Evolutionary conservation across 2,113 vertebrate genomes (phyloP).

Genomic region (Micromys minutus): DNA sequence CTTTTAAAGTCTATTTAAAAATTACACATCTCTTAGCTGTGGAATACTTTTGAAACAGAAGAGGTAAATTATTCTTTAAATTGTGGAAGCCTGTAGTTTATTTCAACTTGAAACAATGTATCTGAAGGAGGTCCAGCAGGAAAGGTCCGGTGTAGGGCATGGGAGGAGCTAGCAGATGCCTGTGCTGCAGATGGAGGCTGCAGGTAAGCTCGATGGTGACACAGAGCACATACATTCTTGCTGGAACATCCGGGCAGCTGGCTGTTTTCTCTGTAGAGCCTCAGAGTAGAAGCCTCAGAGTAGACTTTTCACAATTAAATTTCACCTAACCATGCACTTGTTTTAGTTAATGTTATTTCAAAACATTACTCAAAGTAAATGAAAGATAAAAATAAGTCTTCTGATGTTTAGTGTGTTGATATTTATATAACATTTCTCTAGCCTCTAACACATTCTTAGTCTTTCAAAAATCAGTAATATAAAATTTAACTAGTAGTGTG

Average conservation of each 20-base stretch:
- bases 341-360: slow-evolving; percentile 44
- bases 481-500: slow-evolving; percentile 44
- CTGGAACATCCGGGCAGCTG: not conserved
- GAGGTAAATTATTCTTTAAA: slow-evolving; percentile 3
- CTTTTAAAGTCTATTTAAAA: slow-evolving; percentile 29
- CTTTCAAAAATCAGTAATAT: slow-evolving; percentile 30
- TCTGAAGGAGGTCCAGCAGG: not conserved
- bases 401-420: not conserved
- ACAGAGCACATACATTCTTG: not conserved
- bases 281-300: too few relatives aligned
- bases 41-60: not conserved
- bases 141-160: not conserved
- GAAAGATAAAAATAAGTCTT: slow-evolving; percentile 18
- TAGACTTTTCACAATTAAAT: not conserved
- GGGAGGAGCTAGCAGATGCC: accelerated
- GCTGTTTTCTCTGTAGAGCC: slow-evolving; percentile 27
- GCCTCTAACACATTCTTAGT: not conserved
- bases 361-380: slow-evolving; percentile 53
- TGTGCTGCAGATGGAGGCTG: not conserved
- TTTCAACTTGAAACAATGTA: not conserved
- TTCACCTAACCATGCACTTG: not conserved
- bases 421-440: slow-evolving; percentile 35
- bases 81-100: not conserved
- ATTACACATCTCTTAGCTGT: not conserved
- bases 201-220: not conserved